These are phyloP conservation scores for Lasaia peninsularis DNA, from an alignment of 1,140 invertebrate genomes.

Conservation along the genomic window DNA sequence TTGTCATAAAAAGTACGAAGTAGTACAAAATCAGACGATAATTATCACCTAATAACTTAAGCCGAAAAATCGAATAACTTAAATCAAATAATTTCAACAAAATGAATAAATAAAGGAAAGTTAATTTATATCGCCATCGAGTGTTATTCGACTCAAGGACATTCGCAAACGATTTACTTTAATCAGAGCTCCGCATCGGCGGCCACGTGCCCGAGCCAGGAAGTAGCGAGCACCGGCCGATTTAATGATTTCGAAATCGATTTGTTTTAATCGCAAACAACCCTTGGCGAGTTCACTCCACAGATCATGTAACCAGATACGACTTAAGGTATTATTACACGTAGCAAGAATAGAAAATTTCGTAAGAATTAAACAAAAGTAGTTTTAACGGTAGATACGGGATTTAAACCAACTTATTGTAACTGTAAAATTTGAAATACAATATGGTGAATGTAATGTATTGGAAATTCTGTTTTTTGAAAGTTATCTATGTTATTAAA, in stretches of 20 bases:
- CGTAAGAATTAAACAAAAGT: neutral
- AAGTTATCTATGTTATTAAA: too few relatives aligned
- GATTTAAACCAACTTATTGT: too few relatives aligned
- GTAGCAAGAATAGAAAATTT: neutral
- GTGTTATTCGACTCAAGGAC: slow-evolving; percentile 13
- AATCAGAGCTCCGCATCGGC: slow-evolving; percentile 13
- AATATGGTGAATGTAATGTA: too few relatives aligned
- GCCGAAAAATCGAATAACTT: too few relatives aligned
- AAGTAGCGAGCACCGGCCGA: slow-evolving; percentile 39
- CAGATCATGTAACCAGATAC: slow-evolving; percentile 16
- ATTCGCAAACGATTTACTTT: slow-evolving; percentile 19
- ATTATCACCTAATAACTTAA: too few relatives aligned
- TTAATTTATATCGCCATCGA: slow-evolving; percentile 11
- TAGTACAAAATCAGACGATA: too few relatives aligned
- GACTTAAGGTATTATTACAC: neutral
- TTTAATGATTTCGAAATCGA: slow-evolving; percentile 64
- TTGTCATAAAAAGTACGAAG: too few relatives aligned
- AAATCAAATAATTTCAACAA: neutral
- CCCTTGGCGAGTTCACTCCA: slow-evolving; percentile 9
- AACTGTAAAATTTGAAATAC: too few relatives aligned
- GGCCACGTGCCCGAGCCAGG: slow-evolving; percentile 42
- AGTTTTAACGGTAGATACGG: too few relatives aligned
- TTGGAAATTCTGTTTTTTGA: too few relatives aligned
- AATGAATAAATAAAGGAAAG: neutral
- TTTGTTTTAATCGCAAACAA: slow-evolving; percentile 50